Percentiles rank a stretch among this genome's conserved stretches.
phyloP scores from a whole-genome alignment of 2,888 invertebrate genomes.

The Cheilosia urbana region DNA sequence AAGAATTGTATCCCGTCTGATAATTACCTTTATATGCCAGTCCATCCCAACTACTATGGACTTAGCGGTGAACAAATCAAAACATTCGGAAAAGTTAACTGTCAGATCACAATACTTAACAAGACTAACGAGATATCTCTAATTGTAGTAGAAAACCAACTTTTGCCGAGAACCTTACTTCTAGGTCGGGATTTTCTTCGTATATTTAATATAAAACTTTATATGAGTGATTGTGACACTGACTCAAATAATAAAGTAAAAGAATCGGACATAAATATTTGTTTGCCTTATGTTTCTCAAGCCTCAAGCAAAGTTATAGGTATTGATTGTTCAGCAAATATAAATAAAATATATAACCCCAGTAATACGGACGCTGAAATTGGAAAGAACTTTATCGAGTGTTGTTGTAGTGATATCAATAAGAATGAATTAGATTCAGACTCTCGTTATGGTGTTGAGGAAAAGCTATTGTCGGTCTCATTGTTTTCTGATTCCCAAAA shows the following conservation, averaged over 20 bases:
- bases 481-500: background rate
- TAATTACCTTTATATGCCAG: background rate
- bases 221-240: background rate
- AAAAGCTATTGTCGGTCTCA: background rate
- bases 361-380: no score
- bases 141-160: conserved; percentile 4
- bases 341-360: background rate
- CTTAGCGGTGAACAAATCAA: conserved; percentile 4
- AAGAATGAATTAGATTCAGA: background rate
- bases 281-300: conserved; percentile 4
- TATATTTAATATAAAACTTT: no score
- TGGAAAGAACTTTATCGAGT: background rate
- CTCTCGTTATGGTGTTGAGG: background rate
- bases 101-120: conserved; percentile 7
- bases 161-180: conserved; percentile 1
- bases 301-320: background rate
- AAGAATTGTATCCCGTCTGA: background rate
- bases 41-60: background rate
- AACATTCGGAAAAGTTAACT: conserved; percentile 19
- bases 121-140: conserved; percentile 5
- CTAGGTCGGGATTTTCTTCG: no score
- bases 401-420: background rate
- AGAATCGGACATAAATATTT: conserved; percentile 6
- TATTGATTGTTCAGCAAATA: conserved; percentile 7
- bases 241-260: conserved; percentile 1